These are phyloP conservation scores for Pseudois nayaur DNA, from an alignment of 2,113 vertebrate genomes.

Conservation along the genomic window DNA sequence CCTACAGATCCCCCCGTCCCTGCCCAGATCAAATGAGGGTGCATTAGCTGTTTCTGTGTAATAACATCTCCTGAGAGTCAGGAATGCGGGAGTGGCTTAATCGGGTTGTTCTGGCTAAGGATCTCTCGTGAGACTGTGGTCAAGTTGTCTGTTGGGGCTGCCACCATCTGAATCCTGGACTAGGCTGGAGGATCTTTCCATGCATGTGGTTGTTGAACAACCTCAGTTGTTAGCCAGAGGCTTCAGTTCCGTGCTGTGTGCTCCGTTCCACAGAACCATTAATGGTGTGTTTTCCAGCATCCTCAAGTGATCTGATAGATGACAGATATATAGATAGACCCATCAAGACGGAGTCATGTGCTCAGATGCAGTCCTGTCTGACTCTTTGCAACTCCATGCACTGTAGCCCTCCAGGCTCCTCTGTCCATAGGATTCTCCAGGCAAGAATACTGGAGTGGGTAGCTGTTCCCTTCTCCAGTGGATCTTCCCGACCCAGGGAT, in stretches of 20 bases:
- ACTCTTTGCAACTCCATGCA: not conserved
- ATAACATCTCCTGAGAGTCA: not conserved
- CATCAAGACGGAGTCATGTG: not conserved
- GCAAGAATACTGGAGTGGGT: not conserved
- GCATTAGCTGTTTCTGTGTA: not conserved
- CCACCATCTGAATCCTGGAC: not conserved
- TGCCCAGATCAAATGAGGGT: not conserved
- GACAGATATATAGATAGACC: not conserved
- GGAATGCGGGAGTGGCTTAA: not conserved
- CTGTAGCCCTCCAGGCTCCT: not conserved
- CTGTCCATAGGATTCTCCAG: not conserved
- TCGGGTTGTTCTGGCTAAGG: not conserved
- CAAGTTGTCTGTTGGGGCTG: accelerated
- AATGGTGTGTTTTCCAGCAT: not conserved
- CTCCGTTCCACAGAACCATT: not conserved
- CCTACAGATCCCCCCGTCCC: accelerated
- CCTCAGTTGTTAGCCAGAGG: not conserved
- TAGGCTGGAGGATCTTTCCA: not conserved
- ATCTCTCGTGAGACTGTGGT: not conserved
- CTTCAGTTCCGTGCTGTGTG: not conserved
- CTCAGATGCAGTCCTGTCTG: not conserved
- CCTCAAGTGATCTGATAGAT: not conserved
- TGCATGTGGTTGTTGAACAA: accelerated
- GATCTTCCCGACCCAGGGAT: not conserved
- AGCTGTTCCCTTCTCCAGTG: not conserved